Base-by-base conservation (phyloP, 37 sponge, comb jelly and placozoan genomes). In the Cladorhizidae sp. region DNA sequence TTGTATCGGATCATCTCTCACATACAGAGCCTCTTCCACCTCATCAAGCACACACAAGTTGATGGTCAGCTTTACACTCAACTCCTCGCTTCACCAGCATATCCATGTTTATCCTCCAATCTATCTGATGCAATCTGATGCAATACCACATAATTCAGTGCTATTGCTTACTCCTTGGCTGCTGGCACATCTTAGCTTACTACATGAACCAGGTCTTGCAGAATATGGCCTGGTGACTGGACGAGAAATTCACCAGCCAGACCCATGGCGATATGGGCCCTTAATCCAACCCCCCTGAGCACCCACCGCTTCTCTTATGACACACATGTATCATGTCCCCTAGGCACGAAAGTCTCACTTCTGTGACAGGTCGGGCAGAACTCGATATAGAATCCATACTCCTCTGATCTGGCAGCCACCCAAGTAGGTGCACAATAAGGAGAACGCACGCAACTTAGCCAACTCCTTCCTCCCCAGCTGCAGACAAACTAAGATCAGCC, bases 151-250 rank as follows among this genome's bases (percentile, higher is more conserved):
- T 68, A 28, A 78, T 78, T 5, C 79, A 78, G 29, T 65, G 67
- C 79, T 68, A 78, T 17, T 65, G 67, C 33, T 64, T 78, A 20
- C 51, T 43, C 32, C 11, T 61, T 45, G 79, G 79, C 17, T 78
- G 79, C 52, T 78, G 79, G 68, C 79, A 45, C 32, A 80, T 86
- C 39, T 61, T 78, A 23, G 22, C 36, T 36, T 61, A 72, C 71
- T 83, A 74, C 21, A 14, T 20, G 57, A 83, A 83, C 83, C 83
- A 83, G 52, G 83, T 83, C 68, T 83, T 83, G 57, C 83, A 74
- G 32, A 54, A 33, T 37, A 21, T 58, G 26, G 59, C 59, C 14
- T 25, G 26, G 26, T 58, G 23, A 21, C 23, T 58, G 8, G 3
- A 26, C 59, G 14, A 58, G 26, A 58, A 58, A 25, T 14, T 5